Conservation (phyloP, 2,888 invertebrate species). For the Sarcophaga subvicina region DNA sequence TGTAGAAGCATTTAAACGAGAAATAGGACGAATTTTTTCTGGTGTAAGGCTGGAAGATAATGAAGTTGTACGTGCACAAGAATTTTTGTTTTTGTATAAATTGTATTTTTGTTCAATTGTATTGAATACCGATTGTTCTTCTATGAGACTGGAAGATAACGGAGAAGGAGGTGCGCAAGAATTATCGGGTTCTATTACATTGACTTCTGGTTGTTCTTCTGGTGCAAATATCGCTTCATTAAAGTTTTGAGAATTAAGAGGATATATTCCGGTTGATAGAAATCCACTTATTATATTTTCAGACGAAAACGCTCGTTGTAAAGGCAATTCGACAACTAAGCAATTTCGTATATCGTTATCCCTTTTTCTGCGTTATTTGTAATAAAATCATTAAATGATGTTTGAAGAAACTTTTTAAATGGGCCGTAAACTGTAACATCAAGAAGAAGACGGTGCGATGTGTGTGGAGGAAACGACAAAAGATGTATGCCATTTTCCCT, state of each 20-base stretch:
- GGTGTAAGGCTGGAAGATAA: slow-evolving; percentile 26
- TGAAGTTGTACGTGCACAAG: slow-evolving; percentile 5
- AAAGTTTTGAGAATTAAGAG: no score
- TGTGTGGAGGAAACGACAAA: slow-evolving; percentile 44
- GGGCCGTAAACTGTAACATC: slow-evolving; percentile 39
- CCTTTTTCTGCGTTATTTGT: slow-evolving; percentile 49
- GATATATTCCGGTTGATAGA: no score
- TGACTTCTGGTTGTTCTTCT: no score
- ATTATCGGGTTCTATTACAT: no score
- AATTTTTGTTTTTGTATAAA: slow-evolving; percentile 8
- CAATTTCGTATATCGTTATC: slow-evolving; percentile 43
- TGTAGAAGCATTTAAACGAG: neutral
- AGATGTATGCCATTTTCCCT: slow-evolving; percentile 45
- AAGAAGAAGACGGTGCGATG: slow-evolving; percentile 30
- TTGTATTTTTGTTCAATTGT: no score
- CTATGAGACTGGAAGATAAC: no score
- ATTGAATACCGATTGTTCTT: no score
- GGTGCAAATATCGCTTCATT: no score
- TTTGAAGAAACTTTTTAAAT: slow-evolving; percentile 53
- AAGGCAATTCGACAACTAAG: slow-evolving; percentile 22
- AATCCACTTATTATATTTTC: slow-evolving; percentile 43
- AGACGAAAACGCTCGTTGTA: slow-evolving; percentile 43
- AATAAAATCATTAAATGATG: slow-evolving; percentile 54
- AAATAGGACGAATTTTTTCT: neutral
- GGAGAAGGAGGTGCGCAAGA: no score